A percentile compares a stretch with the other conserved stretches of the same genome.
phyloP scores from a whole-genome alignment of 92 coral and sea anemone genomes.

The Porites cylindrica region DNA sequence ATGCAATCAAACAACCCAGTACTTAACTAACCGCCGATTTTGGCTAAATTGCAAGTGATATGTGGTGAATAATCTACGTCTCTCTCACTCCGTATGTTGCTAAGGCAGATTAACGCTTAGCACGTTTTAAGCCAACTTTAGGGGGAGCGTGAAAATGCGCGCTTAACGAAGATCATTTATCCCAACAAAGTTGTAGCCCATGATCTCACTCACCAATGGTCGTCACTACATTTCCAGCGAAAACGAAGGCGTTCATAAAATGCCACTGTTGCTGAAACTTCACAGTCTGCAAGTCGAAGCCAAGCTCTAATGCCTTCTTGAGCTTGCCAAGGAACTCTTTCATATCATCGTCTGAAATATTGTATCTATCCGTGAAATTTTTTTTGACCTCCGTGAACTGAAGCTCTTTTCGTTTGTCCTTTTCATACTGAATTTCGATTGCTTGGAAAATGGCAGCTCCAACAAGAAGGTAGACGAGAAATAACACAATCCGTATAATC shows the following conservation, averaged over 20 bases:
- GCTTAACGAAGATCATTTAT: neutral
- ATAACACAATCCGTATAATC: slow-evolving; percentile 84
- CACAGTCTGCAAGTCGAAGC: slow-evolving; percentile 67
- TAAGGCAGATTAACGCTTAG: slow-evolving; percentile 34
- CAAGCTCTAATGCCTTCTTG: slow-evolving; percentile 80
- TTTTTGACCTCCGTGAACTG: slow-evolving; percentile 47
- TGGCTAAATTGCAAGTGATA: slow-evolving; percentile 7
- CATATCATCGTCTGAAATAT: slow-evolving; percentile 78
- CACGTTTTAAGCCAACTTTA: slow-evolving; percentile 23
- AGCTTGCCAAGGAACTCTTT: slow-evolving; percentile 68
- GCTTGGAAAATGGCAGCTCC: slow-evolving; percentile 92
- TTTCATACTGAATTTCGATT: slow-evolving; percentile 75
- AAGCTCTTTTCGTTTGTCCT: slow-evolving; percentile 18
- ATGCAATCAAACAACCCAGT: neutral
- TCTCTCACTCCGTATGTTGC: slow-evolving; percentile 37
- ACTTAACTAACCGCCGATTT: slow-evolving; percentile 2
- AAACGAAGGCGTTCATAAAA: slow-evolving; percentile 97
- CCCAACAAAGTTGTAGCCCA: neutral
- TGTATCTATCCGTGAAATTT: slow-evolving; percentile 67
- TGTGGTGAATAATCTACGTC: neutral
- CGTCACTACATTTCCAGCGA: slow-evolving; percentile 98
- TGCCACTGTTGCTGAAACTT: slow-evolving; percentile 76
- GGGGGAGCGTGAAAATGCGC: slow-evolving; percentile 18
- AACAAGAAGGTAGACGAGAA: slow-evolving; percentile 87
- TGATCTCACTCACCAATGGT: slow-evolving; percentile 83